A percentile compares a stretch with the other conserved stretches of the same genome.
These are phyloP conservation scores for Columba livia DNA, from an alignment of 2,113 vertebrate species.

Conservation along the genomic window DNA sequence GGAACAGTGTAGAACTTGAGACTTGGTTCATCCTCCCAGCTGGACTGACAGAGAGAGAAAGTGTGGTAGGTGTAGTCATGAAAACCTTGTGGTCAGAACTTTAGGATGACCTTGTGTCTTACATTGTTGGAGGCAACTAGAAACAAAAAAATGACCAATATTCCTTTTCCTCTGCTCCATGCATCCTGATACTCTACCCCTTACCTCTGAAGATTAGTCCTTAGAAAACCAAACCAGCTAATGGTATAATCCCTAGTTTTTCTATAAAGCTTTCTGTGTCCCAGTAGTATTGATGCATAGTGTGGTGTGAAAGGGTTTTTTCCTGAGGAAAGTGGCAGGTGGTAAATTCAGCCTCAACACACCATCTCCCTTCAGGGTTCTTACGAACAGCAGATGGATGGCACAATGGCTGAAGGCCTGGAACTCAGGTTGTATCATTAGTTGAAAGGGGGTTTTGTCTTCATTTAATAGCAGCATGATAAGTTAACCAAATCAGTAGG, in stretches of 20 bases:
- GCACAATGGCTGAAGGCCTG: slow-evolving; percentile 16
- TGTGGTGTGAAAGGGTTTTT: slow-evolving; percentile 27
- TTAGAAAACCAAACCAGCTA: slow-evolving; percentile 23
- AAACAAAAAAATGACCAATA: neutral
- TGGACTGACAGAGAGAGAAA: neutral
- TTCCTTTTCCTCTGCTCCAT: neutral
- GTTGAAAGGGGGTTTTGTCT: neutral
- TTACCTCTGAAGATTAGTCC: neutral
- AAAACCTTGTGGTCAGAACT: neutral
- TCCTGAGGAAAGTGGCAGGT: slow-evolving; percentile 51
- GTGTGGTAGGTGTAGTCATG: neutral
- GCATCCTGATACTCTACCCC: neutral
- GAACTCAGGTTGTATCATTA: neutral
- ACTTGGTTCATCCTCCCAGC: neutral
- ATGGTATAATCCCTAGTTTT: slow-evolving; percentile 43
- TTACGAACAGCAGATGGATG: slow-evolving; percentile 57
- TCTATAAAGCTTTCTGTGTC: slow-evolving; percentile 27
- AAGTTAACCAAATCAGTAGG: slow-evolving; percentile 64
- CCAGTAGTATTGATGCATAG: slow-evolving; percentile 31
- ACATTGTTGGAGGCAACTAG: neutral
- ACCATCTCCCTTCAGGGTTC: slow-evolving; percentile 16
- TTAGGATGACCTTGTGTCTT: neutral
- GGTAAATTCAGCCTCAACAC: slow-evolving; percentile 36
- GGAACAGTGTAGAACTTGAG: neutral
- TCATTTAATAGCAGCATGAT: slow-evolving; percentile 55